Conservation (phyloP, 1,140 invertebrate species). For the Eufriesea mexicana region DNA sequence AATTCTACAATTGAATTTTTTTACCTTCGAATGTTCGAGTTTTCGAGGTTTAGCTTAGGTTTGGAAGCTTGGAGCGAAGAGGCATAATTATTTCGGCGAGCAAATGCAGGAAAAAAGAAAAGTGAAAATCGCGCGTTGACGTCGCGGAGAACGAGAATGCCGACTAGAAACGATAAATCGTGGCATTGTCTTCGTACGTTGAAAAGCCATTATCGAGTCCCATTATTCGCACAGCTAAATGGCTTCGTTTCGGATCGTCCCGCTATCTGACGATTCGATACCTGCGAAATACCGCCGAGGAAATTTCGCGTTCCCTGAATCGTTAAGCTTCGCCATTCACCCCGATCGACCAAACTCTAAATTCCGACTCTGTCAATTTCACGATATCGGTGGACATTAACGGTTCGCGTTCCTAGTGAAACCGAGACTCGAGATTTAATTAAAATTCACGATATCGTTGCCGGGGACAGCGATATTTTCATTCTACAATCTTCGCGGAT, state of each 20-base stretch:
- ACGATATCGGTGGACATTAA: conserved; percentile 12
- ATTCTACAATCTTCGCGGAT: background rate
- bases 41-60: background rate
- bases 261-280: conserved; percentile 59
- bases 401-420: background rate
- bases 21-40: too few relatives aligned
- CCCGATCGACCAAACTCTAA: conserved; percentile 49
- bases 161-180: conserved; percentile 68
- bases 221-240: conserved; percentile 65
- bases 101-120: background rate
- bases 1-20: background rate
- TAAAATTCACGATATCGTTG: conserved; percentile 9
- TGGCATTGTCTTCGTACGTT: conserved; percentile 63
- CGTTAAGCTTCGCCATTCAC: conserved; percentile 58
- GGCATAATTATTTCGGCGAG: background rate
- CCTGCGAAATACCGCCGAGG: conserved; percentile 56
- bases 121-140: background rate
- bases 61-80: background rate
- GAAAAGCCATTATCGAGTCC: conserved; percentile 64
- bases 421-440: conserved; percentile 19
- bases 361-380: conserved; percentile 59
- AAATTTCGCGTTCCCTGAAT: conserved; percentile 64
- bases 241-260: conserved; percentile 47
- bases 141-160: conserved; percentile 41
- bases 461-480: background rate